Evolutionary conservation across 2,888 invertebrate species (phyloP).

Genomic region (Argyra leucocephala): DNA sequence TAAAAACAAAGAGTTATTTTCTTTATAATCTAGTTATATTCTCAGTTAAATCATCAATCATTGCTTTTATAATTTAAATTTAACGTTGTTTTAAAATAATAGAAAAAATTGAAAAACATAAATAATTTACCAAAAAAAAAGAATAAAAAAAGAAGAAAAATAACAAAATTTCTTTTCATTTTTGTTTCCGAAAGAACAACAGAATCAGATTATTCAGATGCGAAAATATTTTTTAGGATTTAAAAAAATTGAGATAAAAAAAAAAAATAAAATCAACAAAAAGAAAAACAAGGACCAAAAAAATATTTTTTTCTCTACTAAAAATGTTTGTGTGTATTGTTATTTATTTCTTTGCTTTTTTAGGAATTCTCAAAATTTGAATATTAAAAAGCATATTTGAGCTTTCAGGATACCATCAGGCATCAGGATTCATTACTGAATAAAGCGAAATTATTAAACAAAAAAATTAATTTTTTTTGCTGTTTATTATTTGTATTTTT

Average conservation of each 20-base stretch:
- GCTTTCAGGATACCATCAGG: constrained; percentile 1
- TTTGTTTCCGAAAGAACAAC: background rate
- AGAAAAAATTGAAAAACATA: background rate
- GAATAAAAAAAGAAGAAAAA: too few relatives aligned
- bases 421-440: constrained; percentile 6
- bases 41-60: background rate
- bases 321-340: too few relatives aligned
- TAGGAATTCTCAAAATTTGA: background rate
- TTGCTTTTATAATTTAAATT: constrained; percentile 4
- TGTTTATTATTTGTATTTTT: too few relatives aligned
- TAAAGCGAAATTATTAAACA: background rate
- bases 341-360: background rate
- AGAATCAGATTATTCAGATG: background rate
- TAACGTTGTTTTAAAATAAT: background rate
- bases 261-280: too few relatives aligned
- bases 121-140: background rate
- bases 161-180: too few relatives aligned
- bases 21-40: constrained; percentile 1
- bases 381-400: constrained; percentile 4
- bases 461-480: background rate
- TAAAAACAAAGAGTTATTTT: background rate
- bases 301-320: background rate
- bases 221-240: background rate
- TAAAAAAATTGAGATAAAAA: background rate
- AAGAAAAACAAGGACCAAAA: background rate